Conservation (phyloP, 2,797 vertebrate species). For the Fratercula arctica region DNA sequence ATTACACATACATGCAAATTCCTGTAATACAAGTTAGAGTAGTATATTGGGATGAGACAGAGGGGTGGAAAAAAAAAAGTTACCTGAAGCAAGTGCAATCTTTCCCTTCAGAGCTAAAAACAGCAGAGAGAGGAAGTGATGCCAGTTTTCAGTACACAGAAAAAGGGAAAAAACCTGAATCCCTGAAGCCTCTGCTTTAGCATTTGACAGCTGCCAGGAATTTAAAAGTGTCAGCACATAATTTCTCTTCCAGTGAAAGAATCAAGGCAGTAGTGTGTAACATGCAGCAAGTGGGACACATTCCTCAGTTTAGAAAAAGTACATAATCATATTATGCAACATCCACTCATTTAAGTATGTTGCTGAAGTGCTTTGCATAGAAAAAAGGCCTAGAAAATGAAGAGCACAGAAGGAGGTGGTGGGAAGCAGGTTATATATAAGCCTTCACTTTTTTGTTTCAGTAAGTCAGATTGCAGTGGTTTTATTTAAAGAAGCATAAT, state of each 20-base stretch:
- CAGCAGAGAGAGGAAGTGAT: not conserved
- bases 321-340: not conserved
- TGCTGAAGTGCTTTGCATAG: not conserved
- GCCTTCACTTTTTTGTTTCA: not conserved
- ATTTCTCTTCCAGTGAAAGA: not conserved
- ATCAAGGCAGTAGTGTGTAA: not conserved
- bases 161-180: accelerated
- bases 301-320: not conserved
- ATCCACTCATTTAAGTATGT: not conserved
- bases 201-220: not conserved
- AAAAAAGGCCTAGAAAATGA: not conserved
- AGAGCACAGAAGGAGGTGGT: not conserved
- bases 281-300: not conserved
- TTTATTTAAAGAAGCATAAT: not conserved
- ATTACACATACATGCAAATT: accelerated
- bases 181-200: not conserved
- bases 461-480: not conserved
- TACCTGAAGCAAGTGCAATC: not conserved
- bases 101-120: not conserved
- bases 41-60: not conserved
- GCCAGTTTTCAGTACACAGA: not conserved
- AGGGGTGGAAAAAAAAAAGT: not conserved
- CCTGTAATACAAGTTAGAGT: not conserved
- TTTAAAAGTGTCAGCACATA: not conserved
- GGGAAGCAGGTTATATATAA: not conserved